Conservation (phyloP, 2,888 invertebrate species). For the Drosophila ezoana region DNA sequence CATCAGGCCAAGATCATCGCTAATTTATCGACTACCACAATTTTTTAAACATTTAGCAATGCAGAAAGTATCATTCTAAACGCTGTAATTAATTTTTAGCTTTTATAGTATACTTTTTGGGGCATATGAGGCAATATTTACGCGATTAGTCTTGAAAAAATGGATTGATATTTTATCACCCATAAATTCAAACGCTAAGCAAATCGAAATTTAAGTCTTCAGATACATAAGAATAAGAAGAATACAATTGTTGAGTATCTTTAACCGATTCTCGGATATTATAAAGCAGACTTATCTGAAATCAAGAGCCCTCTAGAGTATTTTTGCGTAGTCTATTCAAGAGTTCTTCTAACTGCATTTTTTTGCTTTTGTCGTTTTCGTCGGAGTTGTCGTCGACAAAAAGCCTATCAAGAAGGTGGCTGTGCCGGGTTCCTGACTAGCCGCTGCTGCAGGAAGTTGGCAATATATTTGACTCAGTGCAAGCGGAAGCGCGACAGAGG, state of each 20-base stretch:
- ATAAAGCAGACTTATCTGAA: no score
- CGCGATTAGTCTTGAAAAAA: not conserved
- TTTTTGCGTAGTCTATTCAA: conserved; percentile 29
- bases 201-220: no score
- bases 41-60: not conserved
- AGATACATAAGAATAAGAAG: no score
- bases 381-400: conserved; percentile 43
- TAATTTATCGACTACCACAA: no score
- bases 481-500: conserved; percentile 74
- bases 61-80: no score
- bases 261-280: no score
- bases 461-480: conserved; percentile 82
- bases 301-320: not conserved
- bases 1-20: no score
- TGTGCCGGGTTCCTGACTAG: conserved; percentile 38
- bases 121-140: not conserved
- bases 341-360: conserved; percentile 12
- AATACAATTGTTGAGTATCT: no score
- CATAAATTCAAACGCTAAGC: no score
- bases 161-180: not conserved
- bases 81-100: no score
- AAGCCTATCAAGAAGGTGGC: conserved; percentile 69
- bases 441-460: conserved; percentile 78
- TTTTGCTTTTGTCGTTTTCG: conserved; percentile 29
- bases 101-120: conserved; percentile 24